phyloP scores from a whole-genome alignment of 2,797 vertebrate genomes.

The Halcyon smyrnensis region DNA sequence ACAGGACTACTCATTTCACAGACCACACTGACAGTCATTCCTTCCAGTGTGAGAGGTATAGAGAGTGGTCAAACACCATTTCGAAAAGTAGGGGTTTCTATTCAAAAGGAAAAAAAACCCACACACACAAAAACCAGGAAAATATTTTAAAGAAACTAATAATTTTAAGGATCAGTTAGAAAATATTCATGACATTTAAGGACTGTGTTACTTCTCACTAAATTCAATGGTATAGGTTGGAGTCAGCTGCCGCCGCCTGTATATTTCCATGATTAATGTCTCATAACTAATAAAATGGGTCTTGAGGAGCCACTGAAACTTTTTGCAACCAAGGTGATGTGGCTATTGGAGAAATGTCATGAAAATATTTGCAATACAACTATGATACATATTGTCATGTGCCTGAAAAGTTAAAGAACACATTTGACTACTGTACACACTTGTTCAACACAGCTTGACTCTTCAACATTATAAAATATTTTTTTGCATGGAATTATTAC shows the following conservation, averaged over 20 bases:
- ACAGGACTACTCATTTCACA: background rate
- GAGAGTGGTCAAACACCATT: background rate
- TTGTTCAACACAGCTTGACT: no score
- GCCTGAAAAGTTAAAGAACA: no score
- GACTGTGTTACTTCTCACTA: background rate
- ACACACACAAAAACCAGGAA: no score
- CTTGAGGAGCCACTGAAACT: background rate
- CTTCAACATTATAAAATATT: no score
- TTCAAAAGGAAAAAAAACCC: background rate
- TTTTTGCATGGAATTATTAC: no score
- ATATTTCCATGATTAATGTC: background rate
- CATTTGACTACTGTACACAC: no score
- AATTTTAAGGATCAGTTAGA: background rate
- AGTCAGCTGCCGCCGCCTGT: background rate
- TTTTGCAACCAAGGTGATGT: background rate
- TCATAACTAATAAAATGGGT: background rate
- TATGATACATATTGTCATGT: background rate
- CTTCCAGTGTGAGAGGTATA: background rate
- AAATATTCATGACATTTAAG: background rate
- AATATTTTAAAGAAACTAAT: background rate
- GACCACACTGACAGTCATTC: background rate
- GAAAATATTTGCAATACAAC: background rate
- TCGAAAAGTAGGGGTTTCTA: background rate
- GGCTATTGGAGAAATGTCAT: background rate
- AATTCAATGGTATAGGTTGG: background rate